Evolutionary conservation across 2,113 vertebrate genomes (phyloP).

Genomic region (Tympanuchus pallidicinctus): DNA sequence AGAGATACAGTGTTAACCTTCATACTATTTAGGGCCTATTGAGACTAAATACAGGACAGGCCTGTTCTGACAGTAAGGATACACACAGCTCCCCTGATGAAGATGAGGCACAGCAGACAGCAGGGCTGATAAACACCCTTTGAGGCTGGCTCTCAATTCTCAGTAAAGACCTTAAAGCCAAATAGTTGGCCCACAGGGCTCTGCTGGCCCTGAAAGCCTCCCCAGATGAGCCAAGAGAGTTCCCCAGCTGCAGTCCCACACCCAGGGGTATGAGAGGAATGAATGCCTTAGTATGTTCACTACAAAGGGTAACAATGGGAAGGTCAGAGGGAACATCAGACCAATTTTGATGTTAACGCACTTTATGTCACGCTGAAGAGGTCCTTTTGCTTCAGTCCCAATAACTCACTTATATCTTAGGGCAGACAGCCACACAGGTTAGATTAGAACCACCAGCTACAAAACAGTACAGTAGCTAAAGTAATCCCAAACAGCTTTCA

Average conservation of each 20-base stretch:
- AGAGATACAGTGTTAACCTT: neutral
- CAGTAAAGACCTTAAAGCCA: neutral
- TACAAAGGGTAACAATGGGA: neutral
- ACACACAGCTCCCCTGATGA: neutral
- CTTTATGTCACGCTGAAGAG: slow-evolving; percentile 3
- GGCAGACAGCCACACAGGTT: neutral
- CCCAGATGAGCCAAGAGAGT: slow-evolving; percentile 6
- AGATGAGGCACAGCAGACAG: neutral
- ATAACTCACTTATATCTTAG: slow-evolving; percentile 23
- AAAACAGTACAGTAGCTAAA: neutral
- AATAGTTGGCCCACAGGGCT: neutral
- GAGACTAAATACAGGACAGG: neutral
- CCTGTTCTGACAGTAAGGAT: neutral
- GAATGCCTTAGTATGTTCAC: slow-evolving; percentile 52
- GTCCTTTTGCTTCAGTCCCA: slow-evolving; percentile 1
- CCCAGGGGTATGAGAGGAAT: neutral
- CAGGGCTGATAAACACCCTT: neutral
- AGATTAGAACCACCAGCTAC: neutral
- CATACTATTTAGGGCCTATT: neutral
- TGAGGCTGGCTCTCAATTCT: neutral
- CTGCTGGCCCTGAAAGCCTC: neutral
- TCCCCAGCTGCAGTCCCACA: slow-evolving; percentile 60
- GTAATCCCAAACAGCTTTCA: neutral
- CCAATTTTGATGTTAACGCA: slow-evolving; percentile 50
- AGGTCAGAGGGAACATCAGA: slow-evolving; percentile 45